phyloP scores from a whole-genome alignment of 2,888 invertebrate genomes.

The Timema cristinae region DNA sequence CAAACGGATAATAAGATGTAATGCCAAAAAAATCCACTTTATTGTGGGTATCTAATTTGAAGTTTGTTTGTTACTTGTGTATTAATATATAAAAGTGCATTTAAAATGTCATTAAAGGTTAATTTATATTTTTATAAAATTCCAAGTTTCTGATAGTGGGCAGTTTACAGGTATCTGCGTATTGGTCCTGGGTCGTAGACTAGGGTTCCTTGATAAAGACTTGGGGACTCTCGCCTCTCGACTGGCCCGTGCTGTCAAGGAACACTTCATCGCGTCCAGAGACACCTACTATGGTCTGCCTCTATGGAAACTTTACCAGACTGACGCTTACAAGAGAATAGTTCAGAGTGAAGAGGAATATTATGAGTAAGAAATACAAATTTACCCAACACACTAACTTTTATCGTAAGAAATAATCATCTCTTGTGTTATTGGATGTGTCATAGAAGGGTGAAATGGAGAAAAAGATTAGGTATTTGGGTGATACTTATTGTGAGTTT shows the following conservation, averaged over 20 bases:
- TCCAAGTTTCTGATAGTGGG: neutral
- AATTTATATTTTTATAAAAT: constrained; percentile 12
- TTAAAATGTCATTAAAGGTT: too few species aligned
- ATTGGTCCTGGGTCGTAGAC: constrained; percentile 70
- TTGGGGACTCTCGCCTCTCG: constrained; percentile 45
- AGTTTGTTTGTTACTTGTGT: too few species aligned
- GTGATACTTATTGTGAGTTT: too few species aligned
- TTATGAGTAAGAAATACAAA: constrained; percentile 59
- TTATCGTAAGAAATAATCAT: too few species aligned
- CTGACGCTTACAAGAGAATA: constrained; percentile 65
- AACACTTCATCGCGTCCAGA: constrained; percentile 71
- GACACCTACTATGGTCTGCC: constrained; percentile 81
- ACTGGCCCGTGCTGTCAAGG: constrained; percentile 56
- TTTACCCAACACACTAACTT: too few species aligned
- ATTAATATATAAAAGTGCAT: too few species aligned
- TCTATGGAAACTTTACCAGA: constrained; percentile 75
- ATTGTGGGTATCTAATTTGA: too few species aligned
- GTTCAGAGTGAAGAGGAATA: constrained; percentile 72
- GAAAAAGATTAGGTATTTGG: too few species aligned
- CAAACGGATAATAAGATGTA: too few species aligned
- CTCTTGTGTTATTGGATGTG: too few species aligned
- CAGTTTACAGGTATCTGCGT: constrained; percentile 62
- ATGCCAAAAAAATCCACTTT: too few species aligned
- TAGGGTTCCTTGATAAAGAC: constrained; percentile 63
- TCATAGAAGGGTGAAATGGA: too few species aligned